phyloP scores from a whole-genome alignment of 1,140 invertebrate species.

The Drosophila ironensis region DNA sequence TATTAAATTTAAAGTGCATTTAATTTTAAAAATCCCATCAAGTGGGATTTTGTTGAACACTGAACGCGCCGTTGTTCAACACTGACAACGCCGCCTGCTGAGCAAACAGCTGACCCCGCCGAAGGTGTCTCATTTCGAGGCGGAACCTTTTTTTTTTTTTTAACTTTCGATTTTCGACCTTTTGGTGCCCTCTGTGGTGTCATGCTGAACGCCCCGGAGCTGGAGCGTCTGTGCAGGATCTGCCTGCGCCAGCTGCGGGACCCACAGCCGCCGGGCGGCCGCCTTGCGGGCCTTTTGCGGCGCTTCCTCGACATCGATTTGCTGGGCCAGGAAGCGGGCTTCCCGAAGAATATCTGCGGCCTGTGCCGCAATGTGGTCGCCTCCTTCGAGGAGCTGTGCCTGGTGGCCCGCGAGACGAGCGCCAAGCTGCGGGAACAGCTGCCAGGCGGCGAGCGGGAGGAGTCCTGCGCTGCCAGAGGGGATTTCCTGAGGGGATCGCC shows the following conservation, averaged over 20 bases:
- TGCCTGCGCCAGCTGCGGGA: conserved; percentile 63
- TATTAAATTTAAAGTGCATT: too few species aligned
- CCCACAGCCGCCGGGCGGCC: conserved; percentile 9
- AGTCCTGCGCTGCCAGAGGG: background rate
- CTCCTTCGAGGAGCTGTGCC: conserved; percentile 59
- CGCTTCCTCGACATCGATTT: conserved; percentile 63
- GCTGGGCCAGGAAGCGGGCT: conserved; percentile 41
- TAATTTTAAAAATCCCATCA: too few species aligned
- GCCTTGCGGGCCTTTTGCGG: conserved; percentile 44
- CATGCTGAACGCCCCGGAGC: conserved; percentile 55
- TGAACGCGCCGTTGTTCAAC: too few species aligned
- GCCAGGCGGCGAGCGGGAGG: background rate
- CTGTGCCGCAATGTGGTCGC: conserved; percentile 62
- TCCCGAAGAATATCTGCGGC: conserved; percentile 58
- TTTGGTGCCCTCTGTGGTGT: too few species aligned
- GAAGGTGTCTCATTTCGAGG: too few species aligned
- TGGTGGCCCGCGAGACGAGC: conserved; percentile 52
- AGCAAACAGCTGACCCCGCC: too few species aligned
- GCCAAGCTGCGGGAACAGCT: conserved; percentile 24
- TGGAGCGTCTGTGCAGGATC: conserved; percentile 67
- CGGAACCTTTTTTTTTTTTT: too few species aligned
- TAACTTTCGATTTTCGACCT: too few species aligned
- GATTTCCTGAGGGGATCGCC: conserved; percentile 19
- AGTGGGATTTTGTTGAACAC: too few species aligned
- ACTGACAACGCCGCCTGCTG: too few species aligned